Percentiles rank a stretch among this genome's conserved stretches.
Evolutionary conservation across 53 echinoderm and acorn worm genomes (phyloP).

Genomic region (Zoroaster sp.): DNA sequence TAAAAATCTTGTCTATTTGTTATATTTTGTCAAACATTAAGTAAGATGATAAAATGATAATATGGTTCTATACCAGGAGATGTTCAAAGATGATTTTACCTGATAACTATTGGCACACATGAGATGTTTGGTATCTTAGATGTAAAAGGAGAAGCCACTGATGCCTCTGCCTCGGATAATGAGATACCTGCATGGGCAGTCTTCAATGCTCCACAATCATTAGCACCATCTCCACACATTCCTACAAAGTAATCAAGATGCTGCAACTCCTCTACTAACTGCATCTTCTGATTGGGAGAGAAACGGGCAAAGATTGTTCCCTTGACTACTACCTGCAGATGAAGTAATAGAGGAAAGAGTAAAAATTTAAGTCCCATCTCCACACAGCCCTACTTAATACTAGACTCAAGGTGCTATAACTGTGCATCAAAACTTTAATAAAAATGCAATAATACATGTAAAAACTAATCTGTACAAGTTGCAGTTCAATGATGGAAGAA

Average conservation of each 20-base stretch:
- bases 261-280: conserved; percentile 66
- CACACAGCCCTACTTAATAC: too few species aligned
- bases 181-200: conserved; percentile 72
- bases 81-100: conserved; percentile 46
- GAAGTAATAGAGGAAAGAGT: neutral
- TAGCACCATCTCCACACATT: conserved; percentile 78
- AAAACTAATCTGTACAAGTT: too few species aligned
- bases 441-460: too few species aligned
- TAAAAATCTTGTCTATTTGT: too few species aligned
- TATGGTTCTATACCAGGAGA: too few species aligned
- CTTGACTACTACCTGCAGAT: conserved; percentile 73
- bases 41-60: too few species aligned
- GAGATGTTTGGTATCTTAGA: conserved; percentile 79
- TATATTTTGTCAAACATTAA: too few species aligned
- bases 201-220: conserved; percentile 83
- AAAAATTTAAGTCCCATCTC: neutral
- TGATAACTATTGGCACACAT: conserved; percentile 73
- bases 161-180: conserved; percentile 75
- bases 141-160: conserved; percentile 79
- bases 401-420: too few species aligned
- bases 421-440: too few species aligned
- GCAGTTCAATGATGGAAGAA: too few species aligned
- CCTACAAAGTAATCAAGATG: conserved; percentile 63
- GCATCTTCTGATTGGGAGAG: conserved; percentile 77
- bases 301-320: conserved; percentile 83